Evolutionary conservation across 2,113 vertebrate genomes (phyloP), one percentile per base, ranked within the genome.

Genomic region (Gymnarchus niloticus): DNA sequence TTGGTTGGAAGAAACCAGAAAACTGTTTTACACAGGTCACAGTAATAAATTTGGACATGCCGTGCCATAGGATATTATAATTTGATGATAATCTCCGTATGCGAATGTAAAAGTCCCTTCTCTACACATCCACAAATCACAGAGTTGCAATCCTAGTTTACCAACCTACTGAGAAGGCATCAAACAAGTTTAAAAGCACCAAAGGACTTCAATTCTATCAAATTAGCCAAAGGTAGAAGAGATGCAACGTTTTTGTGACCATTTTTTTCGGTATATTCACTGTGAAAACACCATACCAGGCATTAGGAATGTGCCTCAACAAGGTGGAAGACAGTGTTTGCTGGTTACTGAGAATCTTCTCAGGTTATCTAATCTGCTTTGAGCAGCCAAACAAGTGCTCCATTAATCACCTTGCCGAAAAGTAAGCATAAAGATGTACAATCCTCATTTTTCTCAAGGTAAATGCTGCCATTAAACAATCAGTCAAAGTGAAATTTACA

Each of bases 381-480:
- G 8, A 61, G 57, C 57, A 61, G 57, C 28, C 14, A 3, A 17
- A 33, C 6, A 44, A 76, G 41, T 28, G 41, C 1, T 25, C 57
- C 57, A 61, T 61, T 61, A 3, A 61, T 78, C 44, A 0, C 23
- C 44, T 17, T 37, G 1, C 44, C 7, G 41, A 78, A 48, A 44
- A 23, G 19, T 41, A 33, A 23, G 21, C 8, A 78, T 78, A 14
- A 78, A 46, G 76, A 76, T 23, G 41, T 33, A 76, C 21, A 44
- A 76, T 76, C 69, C 37, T 19, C 1, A 9, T 78, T 78, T 78
- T n/a, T 25, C 6, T 44, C 23, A 37, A 23, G 76, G 21, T 48
- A 78, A 44, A 78, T 78, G 76, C 44, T 78, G 52, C 14, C 14
- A 78, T 48, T 78, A 78, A 19, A 78, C 65, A 73, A 41, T 73